phyloP scores from a whole-genome alignment of 2,113 vertebrate genomes.

The Electrona antarctica region DNA sequence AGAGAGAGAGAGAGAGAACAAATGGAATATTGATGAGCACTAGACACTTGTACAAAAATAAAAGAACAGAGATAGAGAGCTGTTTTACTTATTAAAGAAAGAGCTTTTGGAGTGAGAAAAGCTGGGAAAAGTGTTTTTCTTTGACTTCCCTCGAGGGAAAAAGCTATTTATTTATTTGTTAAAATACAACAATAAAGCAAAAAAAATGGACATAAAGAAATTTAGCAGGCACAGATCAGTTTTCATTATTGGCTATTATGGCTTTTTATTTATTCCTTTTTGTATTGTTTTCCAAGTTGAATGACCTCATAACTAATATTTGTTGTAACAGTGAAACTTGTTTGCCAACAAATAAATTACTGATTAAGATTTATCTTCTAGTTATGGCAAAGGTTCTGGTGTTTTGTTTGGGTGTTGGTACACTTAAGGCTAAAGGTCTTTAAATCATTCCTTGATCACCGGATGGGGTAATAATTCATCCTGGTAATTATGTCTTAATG shows the following conservation, averaged over 20 bases:
- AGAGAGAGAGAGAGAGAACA: slow-evolving; percentile 56
- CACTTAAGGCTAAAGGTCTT: slow-evolving; percentile 32
- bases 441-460: too few species aligned
- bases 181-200: slow-evolving; percentile 44
- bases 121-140: slow-evolving; percentile 65
- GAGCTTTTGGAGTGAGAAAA: slow-evolving; percentile 82
- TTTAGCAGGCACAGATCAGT: slow-evolving; percentile 82
- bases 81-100: slow-evolving; percentile 78
- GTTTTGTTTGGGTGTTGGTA: slow-evolving; percentile 55
- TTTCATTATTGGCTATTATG: slow-evolving; percentile 75
- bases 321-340: slow-evolving; percentile 98
- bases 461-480: slow-evolving; percentile 26
- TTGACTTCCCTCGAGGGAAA: slow-evolving; percentile 71
- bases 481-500: slow-evolving; percentile 32
- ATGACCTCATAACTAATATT: slow-evolving; percentile 95
- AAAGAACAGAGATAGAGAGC: slow-evolving; percentile 67
- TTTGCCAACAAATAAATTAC: slow-evolving; percentile 97
- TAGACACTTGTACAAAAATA: slow-evolving; percentile 79
- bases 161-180: slow-evolving; percentile 85
- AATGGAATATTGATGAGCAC: slow-evolving; percentile 71
- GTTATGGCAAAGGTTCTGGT: slow-evolving; percentile 51
- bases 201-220: slow-evolving; percentile 69
- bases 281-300: slow-evolving; percentile 86
- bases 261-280: slow-evolving; percentile 90
- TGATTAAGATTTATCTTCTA: slow-evolving; percentile 87